These are phyloP conservation scores for Pachyrhynchus sulphureomaculatus DNA, from an alignment of 1,140 invertebrate species.

Conservation along the genomic window DNA sequence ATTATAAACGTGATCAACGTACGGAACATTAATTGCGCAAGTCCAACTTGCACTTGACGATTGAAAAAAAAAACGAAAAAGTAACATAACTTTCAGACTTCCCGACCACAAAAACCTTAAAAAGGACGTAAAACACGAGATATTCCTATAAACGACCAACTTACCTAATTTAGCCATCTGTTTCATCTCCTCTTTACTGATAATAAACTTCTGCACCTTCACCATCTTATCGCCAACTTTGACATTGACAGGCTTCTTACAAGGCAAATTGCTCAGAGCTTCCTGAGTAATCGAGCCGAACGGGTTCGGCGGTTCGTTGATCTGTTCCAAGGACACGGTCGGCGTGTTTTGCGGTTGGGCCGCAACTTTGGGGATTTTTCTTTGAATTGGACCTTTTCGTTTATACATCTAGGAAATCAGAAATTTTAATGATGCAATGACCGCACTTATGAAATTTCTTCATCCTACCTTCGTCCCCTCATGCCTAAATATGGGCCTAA, in stretches of 20 bases:
- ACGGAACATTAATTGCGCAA: too few species aligned
- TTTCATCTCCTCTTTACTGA: constrained; percentile 62
- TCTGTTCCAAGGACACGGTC: constrained; percentile 32
- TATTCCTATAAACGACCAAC: too few species aligned
- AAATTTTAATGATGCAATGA: background rate
- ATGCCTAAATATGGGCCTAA: constrained; percentile 46
- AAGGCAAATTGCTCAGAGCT: constrained; percentile 27
- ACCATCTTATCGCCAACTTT: constrained; percentile 61
- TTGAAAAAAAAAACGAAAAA: too few species aligned
- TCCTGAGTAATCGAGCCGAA: background rate
- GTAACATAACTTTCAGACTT: too few species aligned
- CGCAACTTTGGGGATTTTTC: constrained; percentile 19
- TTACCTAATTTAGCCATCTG: constrained; percentile 61
- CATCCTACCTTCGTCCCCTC: constrained; percentile 46
- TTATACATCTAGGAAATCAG: constrained; percentile 33
- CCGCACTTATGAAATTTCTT: background rate
- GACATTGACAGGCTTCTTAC: constrained; percentile 53
- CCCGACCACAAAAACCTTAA: too few species aligned
- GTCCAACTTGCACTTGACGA: too few species aligned
- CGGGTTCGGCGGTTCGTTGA: constrained; percentile 29
- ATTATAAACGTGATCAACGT: too few species aligned
- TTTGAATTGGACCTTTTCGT: constrained; percentile 32
- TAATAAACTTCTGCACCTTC: constrained; percentile 60
- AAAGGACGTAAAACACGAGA: too few species aligned
- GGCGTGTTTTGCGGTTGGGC: background rate